Conservation (phyloP, 2,113 vertebrate species). For the Crypturellus undulatus region DNA sequence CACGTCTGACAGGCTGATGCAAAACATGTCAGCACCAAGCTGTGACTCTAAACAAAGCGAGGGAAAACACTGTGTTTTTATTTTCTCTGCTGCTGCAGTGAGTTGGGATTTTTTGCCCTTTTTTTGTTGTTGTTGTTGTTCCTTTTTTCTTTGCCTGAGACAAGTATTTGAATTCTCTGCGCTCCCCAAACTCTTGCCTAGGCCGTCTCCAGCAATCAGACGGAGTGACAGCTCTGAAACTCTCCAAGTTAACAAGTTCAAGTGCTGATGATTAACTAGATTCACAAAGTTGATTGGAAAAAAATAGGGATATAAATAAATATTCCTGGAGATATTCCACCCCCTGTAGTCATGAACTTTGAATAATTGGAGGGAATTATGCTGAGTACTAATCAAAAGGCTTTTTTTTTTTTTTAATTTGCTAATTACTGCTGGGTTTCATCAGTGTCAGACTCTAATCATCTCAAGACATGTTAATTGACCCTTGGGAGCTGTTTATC, state of each 20-base stretch:
- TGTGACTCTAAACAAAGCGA: slow-evolving; percentile 64
- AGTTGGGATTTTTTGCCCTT: not conserved
- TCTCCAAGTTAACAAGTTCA: slow-evolving; percentile 76
- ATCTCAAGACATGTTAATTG: slow-evolving; percentile 87
- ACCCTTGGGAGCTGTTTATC: slow-evolving; percentile 82
- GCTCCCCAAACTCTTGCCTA: slow-evolving; percentile 4
- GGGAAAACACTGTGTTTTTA: slow-evolving; percentile 47
- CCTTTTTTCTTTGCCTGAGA: not conserved
- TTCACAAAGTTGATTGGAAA: slow-evolving; percentile 81
- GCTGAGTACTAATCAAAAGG: slow-evolving; percentile 87
- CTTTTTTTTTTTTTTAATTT: slow-evolving; percentile 77
- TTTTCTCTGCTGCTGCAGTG: slow-evolving; percentile 40
- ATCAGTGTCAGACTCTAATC: slow-evolving; percentile 87
- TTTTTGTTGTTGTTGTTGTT: not conserved
- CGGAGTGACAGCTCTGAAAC: slow-evolving; percentile 62
- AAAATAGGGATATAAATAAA: slow-evolving; percentile 85
- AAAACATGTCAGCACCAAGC: slow-evolving; percentile 68
- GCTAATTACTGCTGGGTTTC: slow-evolving; percentile 86
- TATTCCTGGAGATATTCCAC: slow-evolving; percentile 85
- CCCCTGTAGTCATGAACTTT: slow-evolving; percentile 88
- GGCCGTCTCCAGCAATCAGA: slow-evolving; percentile 71
- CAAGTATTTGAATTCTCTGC: slow-evolving; percentile 32
- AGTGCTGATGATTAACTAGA: slow-evolving; percentile 78
- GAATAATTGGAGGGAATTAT: slow-evolving; percentile 89
- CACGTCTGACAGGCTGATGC: slow-evolving; percentile 52